Evolutionary conservation across 2,888 invertebrate species (phyloP).

Genomic region (Tetragonisca angustula): DNA sequence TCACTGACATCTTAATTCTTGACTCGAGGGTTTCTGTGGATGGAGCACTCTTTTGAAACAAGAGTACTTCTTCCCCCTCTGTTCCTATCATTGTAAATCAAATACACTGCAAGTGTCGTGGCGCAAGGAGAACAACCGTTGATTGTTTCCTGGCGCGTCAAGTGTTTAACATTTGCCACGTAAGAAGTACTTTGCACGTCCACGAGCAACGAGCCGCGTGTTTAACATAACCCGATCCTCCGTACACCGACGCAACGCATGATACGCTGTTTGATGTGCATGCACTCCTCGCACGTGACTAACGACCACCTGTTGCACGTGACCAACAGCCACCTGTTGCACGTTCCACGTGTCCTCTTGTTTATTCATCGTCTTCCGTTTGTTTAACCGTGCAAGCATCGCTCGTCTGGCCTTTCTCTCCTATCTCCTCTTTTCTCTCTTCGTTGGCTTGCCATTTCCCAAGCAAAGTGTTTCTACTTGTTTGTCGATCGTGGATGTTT

Average conservation of each 20-base stretch:
- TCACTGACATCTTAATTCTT: background rate
- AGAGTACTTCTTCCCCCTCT: conserved; percentile 16
- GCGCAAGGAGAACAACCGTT: background rate
- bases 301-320: conserved; percentile 42
- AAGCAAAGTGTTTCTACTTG: background rate
- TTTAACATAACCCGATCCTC: conserved; percentile 26
- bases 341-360: conserved; percentile 31
- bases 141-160: background rate
- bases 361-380: conserved; percentile 46
- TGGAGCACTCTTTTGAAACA: background rate
- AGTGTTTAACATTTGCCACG: background rate
- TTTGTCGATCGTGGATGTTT: conserved; percentile 11
- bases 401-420: background rate
- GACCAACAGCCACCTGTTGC: conserved; percentile 38
- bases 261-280: conserved; percentile 48
- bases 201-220: background rate
- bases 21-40: background rate
- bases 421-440: conserved; percentile 5
- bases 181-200: conserved; percentile 30
- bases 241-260: conserved; percentile 14
- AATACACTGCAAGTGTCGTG: background rate
- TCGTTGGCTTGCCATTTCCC: background rate
- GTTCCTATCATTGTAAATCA: no score
- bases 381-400: conserved; percentile 15
- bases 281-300: conserved; percentile 44